Base-by-base conservation (phyloP, 2,113 vertebrate species). In the Arvicanthis niloticus region DNA sequence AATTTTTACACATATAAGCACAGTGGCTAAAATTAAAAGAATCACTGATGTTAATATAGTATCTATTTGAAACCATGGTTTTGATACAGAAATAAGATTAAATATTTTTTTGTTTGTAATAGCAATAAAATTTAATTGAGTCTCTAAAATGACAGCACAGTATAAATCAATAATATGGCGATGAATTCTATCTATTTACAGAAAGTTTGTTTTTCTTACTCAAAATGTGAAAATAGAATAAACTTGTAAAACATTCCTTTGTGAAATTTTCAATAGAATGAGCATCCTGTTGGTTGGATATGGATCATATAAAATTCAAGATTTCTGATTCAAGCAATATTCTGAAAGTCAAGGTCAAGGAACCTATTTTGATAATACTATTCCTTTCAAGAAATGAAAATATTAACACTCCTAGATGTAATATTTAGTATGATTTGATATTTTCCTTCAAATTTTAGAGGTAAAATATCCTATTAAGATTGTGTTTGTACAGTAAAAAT, bases 21-120 rank as follows among this genome's bases (percentile, higher is more conserved):
- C 4, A 67, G 0, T 85, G 7, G 42, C 58, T 95, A 26, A 88
- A 24, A 91, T 67, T 86, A 48, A 96, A 96, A 82, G 53, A 87
- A 8, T 1, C 6, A 89, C 21, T 91, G 31, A 60, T 93, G 91
- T 94, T 76, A 91, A 81, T 34, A 53, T 4, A 89, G 26, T 21
- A 37, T 2, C 70, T 53, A 1, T 34, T 31, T 45, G 15, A 94
- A 91, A 78, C 3, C 7, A 40, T 11, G 21, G 0, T 65, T 92
- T 92, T 88, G 9, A 26, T 76, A 62, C 7, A 21, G 3, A 70
- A 75, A 80, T 51, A 76, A 68, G 4, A 40, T 31, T 37, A 45
- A 45, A 45, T 45, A n/a, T 62, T 76, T 48, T 78, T 84, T 67
- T 65, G 24, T 58, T 81, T 45, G 80, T 1, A 77, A 34, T 65